These are phyloP conservation scores for Pseudopodoces humilis DNA, from an alignment of 2,113 vertebrate genomes.

Conservation along the genomic window DNA sequence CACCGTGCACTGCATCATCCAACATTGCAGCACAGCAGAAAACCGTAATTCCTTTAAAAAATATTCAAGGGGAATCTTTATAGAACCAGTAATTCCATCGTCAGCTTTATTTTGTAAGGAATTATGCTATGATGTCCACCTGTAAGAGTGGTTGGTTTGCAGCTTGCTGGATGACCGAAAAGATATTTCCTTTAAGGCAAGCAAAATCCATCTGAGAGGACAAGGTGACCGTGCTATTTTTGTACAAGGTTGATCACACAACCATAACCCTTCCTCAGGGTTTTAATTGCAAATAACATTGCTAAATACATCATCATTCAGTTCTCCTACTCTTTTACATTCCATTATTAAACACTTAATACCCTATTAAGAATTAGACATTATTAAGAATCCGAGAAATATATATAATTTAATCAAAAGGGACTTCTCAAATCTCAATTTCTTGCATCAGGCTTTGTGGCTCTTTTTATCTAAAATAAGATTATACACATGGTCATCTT, in stretches of 20 bases:
- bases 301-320: background rate
- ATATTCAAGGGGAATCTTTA: background rate
- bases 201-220: constrained; percentile 17
- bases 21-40: background rate
- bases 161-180: background rate
- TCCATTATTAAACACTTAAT: background rate
- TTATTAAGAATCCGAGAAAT: background rate
- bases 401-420: background rate
- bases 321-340: background rate
- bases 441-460: background rate
- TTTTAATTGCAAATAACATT: constrained; percentile 26
- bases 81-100: background rate
- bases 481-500: background rate
- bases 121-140: background rate
- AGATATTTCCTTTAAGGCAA: background rate
- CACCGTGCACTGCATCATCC: background rate
- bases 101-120: background rate
- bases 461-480: background rate
- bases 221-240: constrained; percentile 52
- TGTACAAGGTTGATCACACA: background rate
- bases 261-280: background rate
- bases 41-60: background rate
- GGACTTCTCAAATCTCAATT: background rate
- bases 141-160: background rate
- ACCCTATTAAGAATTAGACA: background rate